Evolutionary conservation across 2,113 vertebrate species (phyloP).

Genomic region (Bubo scandiacus): DNA sequence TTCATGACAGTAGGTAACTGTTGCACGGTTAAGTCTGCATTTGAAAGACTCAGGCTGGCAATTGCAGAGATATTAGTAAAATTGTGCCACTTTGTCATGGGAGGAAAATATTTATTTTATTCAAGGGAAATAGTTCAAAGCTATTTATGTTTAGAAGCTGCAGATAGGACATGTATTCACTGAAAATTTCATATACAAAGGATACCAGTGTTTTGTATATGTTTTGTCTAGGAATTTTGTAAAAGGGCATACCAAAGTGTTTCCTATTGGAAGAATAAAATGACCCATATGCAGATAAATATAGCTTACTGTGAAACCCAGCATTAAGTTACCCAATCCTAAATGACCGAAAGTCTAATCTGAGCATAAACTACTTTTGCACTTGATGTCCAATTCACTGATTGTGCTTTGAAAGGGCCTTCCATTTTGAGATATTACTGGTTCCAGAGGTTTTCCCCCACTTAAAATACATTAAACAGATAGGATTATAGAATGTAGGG

Average conservation of each 20-base stretch:
- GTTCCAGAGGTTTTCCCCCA: neutral
- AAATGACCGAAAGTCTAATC: neutral
- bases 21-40: neutral
- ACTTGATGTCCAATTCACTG: neutral
- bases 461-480: conserved; percentile 42
- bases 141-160: neutral
- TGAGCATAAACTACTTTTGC: neutral
- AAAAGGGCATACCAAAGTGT: neutral
- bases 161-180: neutral
- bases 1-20: neutral
- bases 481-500: conserved; percentile 58
- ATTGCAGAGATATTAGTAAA: neutral
- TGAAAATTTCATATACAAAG: neutral
- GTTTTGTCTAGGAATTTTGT: neutral
- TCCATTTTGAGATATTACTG: conserved; percentile 19
- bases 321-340: neutral
- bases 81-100: neutral
- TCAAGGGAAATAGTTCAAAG: neutral
- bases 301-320: neutral
- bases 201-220: neutral
- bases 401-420: neutral
- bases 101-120: neutral
- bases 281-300: neutral
- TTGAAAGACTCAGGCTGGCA: neutral
- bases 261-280: neutral